Base-by-base conservation (phyloP, 2,888 invertebrate species). In the Hyppa rectilinea region DNA sequence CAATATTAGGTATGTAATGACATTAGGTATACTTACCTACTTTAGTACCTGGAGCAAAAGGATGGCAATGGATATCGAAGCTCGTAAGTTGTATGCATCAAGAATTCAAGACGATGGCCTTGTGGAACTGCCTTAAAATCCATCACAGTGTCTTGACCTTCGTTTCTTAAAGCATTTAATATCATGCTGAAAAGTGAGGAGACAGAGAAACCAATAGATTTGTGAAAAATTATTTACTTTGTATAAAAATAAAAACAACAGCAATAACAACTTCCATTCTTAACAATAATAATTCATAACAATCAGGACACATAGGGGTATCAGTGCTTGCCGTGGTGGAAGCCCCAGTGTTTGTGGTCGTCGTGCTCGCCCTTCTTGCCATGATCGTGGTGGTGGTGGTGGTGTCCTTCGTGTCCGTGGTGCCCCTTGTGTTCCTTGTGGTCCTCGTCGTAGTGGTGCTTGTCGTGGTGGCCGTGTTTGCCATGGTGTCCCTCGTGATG, bases 401-500 rank as follows among this genome's bases (percentile, higher is more conserved):
- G 97, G 87, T 98, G 97, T 34, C 96, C 97, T 64, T 97, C 97
- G 88, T 98, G 97, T 23, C 98, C 98, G 85, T 97, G 97, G 87
- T 98, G 97, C n/a, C 98, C 97, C 87, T 98, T 97, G 92, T 97
- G 97, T 2, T 97, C 98, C 88, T 98, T 97, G 89, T 98, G 97
- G 82, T 97, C 97, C 82, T 98, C 97, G 84, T 98, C 98, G 90
- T 97, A 97, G 88, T 98, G 98, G 75, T 97, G 97, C 90, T 98
- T 98, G 88, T 98, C 97, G 90, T 97, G 97, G 88, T 98, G 97
- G 17, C 97, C 98, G 87, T 98, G 97, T 89, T 98, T 97, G 64
- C 98, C 98, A 87, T 97, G 97, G 87, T 98, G 97, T 66, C 97
- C 97, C 75, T 97, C 97, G 91, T 98, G 97, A 88, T 98, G 97